Percentiles rank a stretch among this genome's conserved stretches.
Evolutionary conservation across 2,888 invertebrate species (phyloP).

Genomic region (Pecten maximus): DNA sequence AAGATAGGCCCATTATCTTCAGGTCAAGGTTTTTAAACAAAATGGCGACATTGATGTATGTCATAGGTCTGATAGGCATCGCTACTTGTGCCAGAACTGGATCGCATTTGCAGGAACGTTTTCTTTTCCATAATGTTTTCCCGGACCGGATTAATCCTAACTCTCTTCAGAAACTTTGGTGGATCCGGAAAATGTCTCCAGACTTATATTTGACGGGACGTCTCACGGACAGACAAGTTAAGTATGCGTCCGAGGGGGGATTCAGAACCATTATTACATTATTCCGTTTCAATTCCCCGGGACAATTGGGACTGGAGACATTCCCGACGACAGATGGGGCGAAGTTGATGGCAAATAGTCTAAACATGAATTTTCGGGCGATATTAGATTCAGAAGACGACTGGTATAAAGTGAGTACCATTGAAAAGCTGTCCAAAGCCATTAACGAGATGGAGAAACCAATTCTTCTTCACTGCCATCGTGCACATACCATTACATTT

Average conservation of each 20-base stretch:
- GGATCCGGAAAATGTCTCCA: constrained; percentile 73
- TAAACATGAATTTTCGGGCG: constrained; percentile 67
- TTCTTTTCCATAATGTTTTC: not conserved
- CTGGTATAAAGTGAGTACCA: constrained; percentile 69
- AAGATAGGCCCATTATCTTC: not conserved
- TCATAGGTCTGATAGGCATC: not conserved
- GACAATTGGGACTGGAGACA: constrained; percentile 68
- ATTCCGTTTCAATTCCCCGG: constrained; percentile 48
- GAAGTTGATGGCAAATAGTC: constrained; percentile 59
- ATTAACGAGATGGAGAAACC: constrained; percentile 59
- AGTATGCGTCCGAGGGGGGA: constrained; percentile 73
- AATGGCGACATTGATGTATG: not conserved
- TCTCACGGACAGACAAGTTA: constrained; percentile 71
- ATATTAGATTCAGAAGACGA: constrained; percentile 68
- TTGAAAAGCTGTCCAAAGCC: constrained; percentile 64
- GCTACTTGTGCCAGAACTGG: not conserved
- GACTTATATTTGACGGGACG: constrained; percentile 72
- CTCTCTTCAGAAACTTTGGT: constrained; percentile 72
- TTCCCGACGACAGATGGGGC: constrained; percentile 68
- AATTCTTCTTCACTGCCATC: constrained; percentile 67
- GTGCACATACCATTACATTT: constrained; percentile 71
- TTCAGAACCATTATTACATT: constrained; percentile 73
- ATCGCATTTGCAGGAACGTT: not conserved
- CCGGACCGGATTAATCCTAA: constrained; percentile 43
- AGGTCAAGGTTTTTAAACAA: not conserved